These are phyloP conservation scores for Linepithema humile DNA, from an alignment of 1,140 invertebrate genomes.

Conservation along the genomic window DNA sequence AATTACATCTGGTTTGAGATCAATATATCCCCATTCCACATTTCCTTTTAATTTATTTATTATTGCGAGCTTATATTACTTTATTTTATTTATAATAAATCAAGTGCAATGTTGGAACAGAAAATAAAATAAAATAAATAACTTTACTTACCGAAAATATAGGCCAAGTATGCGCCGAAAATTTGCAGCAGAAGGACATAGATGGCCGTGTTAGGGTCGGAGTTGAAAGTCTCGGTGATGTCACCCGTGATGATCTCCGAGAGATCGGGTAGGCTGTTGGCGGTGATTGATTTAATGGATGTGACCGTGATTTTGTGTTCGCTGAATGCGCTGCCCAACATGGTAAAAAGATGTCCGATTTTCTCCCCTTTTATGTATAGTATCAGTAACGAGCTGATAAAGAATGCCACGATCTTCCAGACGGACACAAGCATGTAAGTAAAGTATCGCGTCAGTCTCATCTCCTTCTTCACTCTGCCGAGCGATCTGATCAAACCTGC, in stretches of 20 bases:
- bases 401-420: conserved; percentile 94
- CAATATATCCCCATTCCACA: too few relatives aligned
- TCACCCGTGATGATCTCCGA: conserved; percentile 89
- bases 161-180: conserved; percentile 93
- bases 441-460: conserved; percentile 93
- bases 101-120: too few relatives aligned
- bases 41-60: too few relatives aligned
- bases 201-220: conserved; percentile 89
- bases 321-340: conserved; percentile 90
- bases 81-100: too few relatives aligned
- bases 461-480: conserved; percentile 92
- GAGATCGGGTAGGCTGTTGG: conserved; percentile 88
- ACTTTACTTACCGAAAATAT: conserved; percentile 90
- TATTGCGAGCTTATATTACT: too few relatives aligned
- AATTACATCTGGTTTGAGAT: too few relatives aligned
- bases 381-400: conserved; percentile 90
- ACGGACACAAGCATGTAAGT: conserved; percentile 94
- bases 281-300: conserved; percentile 76
- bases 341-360: conserved; percentile 91
- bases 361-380: conserved; percentile 91
- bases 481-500: conserved; percentile 91
- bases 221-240: conserved; percentile 89
- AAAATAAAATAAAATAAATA: too few relatives aligned
- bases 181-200: conserved; percentile 94
- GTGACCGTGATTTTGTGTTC: conserved; percentile 91